These are phyloP conservation scores for Colletes latitarsis DNA, from an alignment of 1,140 invertebrate genomes.

Conservation along the genomic window DNA sequence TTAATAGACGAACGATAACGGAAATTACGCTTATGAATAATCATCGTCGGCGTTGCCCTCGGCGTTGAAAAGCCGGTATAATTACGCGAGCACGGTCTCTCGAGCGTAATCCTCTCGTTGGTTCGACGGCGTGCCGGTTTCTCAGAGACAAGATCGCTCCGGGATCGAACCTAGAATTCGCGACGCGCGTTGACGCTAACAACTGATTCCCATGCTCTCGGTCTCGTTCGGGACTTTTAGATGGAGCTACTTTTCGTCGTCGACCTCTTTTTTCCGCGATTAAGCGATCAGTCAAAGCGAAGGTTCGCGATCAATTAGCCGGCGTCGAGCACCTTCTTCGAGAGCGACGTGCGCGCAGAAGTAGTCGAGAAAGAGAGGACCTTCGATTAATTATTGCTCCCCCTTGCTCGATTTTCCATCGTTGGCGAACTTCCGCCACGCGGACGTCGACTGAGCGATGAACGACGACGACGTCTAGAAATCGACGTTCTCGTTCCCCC, in stretches of 20 bases:
- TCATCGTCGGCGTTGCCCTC: conserved; percentile 20
- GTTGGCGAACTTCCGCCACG: neutral
- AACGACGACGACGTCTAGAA: neutral
- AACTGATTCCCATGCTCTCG: neutral
- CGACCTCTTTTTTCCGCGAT: conserved; percentile 43
- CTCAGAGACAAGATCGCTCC: neutral
- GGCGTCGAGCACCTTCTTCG: conserved; percentile 61
- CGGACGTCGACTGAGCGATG: no score
- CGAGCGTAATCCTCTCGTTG: conserved; percentile 5
- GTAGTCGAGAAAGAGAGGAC: conserved; percentile 1
- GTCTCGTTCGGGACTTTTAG: conserved; percentile 4
- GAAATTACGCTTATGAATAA: conserved; percentile 43
- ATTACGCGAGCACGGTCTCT: conserved; percentile 20
- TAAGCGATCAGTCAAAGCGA: conserved; percentile 68
- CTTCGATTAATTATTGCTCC: conserved; percentile 70
- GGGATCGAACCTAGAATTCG: conserved; percentile 20
- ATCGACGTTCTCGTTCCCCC: neutral
- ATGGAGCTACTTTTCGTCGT: neutral
- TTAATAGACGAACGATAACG: conserved; percentile 34
- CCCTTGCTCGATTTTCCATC: conserved; percentile 39
- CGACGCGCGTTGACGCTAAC: neutral
- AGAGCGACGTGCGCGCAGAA: conserved; percentile 1
- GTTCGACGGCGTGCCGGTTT: neutral
- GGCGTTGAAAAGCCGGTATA: conserved; percentile 37
- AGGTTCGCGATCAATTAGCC: conserved; percentile 70